These are phyloP conservation scores for Morone chrysops DNA, from an alignment of 2,113 vertebrate genomes.

Conservation along the genomic window DNA sequence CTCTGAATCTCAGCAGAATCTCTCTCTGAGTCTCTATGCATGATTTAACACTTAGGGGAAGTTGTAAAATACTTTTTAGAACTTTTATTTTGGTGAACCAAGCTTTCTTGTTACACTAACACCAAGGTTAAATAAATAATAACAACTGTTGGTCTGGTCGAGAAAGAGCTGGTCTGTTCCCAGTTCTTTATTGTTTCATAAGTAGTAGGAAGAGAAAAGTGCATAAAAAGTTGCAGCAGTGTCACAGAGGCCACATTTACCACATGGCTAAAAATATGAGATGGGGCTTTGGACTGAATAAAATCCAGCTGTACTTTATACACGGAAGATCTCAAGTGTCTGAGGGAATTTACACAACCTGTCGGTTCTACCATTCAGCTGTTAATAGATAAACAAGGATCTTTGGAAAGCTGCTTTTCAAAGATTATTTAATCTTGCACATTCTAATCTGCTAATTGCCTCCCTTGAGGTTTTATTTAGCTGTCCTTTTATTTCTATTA, in stretches of 20 bases:
- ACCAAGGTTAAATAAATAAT: background rate
- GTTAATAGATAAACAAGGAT: background rate
- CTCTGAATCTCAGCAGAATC: background rate
- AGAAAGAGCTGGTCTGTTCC: conserved; percentile 1
- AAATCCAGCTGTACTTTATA: conserved; percentile 35
- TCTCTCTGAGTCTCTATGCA: background rate
- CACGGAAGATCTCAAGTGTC: conserved; percentile 39
- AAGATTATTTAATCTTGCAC: background rate
- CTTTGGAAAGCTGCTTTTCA: background rate
- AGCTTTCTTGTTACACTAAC: background rate
- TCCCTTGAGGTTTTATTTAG: background rate
- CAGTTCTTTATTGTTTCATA: conserved; percentile 35
- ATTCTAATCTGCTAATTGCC: background rate
- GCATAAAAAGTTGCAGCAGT: conserved; percentile 37
- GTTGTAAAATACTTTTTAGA: background rate
- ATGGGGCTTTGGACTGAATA: conserved; percentile 30
- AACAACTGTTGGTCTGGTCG: background rate
- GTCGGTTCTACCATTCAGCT: conserved; percentile 2
- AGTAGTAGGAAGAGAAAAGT: conserved; percentile 18
- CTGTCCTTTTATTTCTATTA: background rate
- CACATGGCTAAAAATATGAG: conserved; percentile 52
- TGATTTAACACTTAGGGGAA: background rate
- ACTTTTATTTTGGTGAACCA: background rate
- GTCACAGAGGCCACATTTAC: conserved; percentile 47
- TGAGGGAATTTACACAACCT: conserved; percentile 39